Conservation (phyloP, 2,113 vertebrate species). For the Hippolais icterina region DNA sequence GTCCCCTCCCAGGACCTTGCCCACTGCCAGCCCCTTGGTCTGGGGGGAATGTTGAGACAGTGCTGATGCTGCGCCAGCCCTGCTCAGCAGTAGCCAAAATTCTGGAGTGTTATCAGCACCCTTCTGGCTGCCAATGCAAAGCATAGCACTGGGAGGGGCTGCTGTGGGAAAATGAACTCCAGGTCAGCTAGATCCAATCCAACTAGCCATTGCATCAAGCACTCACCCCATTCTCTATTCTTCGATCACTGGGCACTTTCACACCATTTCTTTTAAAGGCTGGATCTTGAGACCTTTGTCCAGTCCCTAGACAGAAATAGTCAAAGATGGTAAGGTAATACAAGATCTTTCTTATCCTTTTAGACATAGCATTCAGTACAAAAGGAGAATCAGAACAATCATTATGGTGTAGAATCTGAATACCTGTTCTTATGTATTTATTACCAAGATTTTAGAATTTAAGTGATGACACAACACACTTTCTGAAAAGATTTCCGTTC, state of each 20-base stretch:
- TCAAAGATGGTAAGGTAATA: not conserved
- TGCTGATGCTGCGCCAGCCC: not conserved
- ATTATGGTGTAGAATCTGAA: not conserved
- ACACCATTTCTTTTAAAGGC: constrained; percentile 85
- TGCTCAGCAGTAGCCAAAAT: not conserved
- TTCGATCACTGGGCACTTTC: constrained; percentile 81
- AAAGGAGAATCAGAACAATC: not conserved
- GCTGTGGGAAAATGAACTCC: not conserved
- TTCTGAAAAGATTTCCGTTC: not conserved
- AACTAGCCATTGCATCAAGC: not conserved
- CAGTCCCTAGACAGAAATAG: constrained; percentile 64
- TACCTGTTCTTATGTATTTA: not conserved
- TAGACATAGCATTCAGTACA: not conserved
- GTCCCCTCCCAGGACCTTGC: not conserved
- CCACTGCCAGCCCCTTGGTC: not conserved
- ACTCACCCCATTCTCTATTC: constrained; percentile 95
- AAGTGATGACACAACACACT: not conserved
- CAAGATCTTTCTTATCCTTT: not conserved
- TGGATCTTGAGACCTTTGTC: constrained; percentile 80
- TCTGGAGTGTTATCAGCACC: not conserved
- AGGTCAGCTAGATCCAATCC: not conserved
- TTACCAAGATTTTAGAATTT: not conserved
- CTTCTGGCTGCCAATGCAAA: not conserved
- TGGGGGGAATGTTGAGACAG: not conserved
- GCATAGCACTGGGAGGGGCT: not conserved